These are phyloP conservation scores for Cantharis flavilabris DNA, from an alignment of 2,888 invertebrate species.

Conservation along the genomic window DNA sequence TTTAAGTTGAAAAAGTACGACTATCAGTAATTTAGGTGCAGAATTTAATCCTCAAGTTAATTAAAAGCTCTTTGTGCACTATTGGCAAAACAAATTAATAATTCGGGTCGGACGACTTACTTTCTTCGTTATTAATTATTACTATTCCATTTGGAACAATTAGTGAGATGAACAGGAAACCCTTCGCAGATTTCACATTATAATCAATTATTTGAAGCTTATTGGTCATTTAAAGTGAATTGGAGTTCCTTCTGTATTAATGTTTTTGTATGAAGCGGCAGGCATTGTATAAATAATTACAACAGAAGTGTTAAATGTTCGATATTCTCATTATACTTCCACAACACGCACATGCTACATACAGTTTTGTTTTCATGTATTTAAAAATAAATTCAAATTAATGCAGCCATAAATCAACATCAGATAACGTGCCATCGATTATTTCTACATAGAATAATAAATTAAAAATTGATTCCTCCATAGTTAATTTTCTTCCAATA, in stretches of 20 bases:
- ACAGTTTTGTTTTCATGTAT: neutral
- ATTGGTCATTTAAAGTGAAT: conserved; percentile 5
- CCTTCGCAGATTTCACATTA: neutral
- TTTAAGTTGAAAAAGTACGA: neutral
- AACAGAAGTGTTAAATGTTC: neutral
- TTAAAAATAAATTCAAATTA: neutral
- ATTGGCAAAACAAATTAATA: neutral
- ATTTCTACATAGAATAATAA: neutral
- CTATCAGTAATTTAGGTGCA: neutral
- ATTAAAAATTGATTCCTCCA: neutral
- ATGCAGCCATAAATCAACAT: neutral
- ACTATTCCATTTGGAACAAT: conserved; percentile 4
- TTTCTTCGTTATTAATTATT: neutral
- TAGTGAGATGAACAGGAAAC: conserved; percentile 6
- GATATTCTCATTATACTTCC: neutral
- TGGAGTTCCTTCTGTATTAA: neutral
- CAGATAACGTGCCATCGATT: neutral
- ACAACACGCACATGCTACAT: neutral
- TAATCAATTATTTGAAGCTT: conserved; percentile 14
- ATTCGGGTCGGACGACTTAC: neutral
- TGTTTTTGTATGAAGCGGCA: neutral
- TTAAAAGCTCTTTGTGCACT: neutral
- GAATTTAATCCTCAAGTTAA: neutral
- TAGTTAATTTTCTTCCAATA: neutral
- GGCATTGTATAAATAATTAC: neutral